Evolutionary conservation across 2,113 vertebrate species (phyloP).

Genomic region (Podarcis muralis): DNA sequence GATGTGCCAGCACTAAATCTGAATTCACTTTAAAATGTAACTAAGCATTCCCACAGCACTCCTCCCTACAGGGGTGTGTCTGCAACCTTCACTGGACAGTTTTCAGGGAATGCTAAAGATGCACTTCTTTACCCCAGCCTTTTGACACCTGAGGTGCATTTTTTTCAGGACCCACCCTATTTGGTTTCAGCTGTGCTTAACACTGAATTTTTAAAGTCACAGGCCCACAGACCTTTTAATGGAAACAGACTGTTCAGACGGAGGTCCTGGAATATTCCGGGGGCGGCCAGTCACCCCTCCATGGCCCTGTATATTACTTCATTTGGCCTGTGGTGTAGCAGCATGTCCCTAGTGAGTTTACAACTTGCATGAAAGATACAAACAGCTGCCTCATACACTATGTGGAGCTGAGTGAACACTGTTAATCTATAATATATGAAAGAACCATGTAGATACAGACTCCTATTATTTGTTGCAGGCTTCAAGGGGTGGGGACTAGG

Average conservation of each 20-base stretch:
- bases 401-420: neutral
- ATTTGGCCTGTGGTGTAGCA: neutral
- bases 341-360: neutral
- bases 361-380: neutral
- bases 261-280: no score
- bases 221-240: neutral
- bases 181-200: no score
- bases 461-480: neutral
- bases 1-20: slow-evolving; percentile 51
- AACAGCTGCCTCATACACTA: neutral
- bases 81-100: no score
- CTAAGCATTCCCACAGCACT: slow-evolving; percentile 42
- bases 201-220: neutral
- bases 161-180: no score
- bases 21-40: slow-evolving; percentile 62
- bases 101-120: no score
- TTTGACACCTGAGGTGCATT: no score
- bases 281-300: neutral
- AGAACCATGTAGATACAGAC: no score
- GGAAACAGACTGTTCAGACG: neutral
- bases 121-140: no score
- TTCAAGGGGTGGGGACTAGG: neutral
- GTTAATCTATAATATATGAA: neutral
- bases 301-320: neutral
- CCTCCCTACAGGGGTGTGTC: no score